These are phyloP conservation scores for Tenthredo livida DNA, from an alignment of 2,888 invertebrate species.

Conservation along the genomic window DNA sequence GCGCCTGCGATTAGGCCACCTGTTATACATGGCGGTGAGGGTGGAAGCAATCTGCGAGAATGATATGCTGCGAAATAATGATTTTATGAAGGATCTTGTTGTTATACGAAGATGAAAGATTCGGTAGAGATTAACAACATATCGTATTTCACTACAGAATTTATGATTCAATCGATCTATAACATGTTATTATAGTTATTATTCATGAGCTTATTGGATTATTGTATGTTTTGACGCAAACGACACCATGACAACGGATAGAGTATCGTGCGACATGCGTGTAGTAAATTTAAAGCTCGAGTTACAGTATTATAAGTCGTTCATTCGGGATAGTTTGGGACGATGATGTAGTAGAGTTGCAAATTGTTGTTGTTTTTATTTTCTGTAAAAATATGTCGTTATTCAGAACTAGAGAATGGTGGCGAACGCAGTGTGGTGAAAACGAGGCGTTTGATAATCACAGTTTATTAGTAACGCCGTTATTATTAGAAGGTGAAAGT, in stretches of 20 bases:
- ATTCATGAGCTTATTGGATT: neutral
- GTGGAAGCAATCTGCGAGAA: neutral
- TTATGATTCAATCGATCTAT: neutral
- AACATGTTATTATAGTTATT: neutral
- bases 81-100: neutral
- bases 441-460: constrained; percentile 82
- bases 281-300: neutral
- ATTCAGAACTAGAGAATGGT: constrained; percentile 94
- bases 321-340: neutral
- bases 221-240: constrained; percentile 12
- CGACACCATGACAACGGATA: constrained; percentile 26
- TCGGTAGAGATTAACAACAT: neutral
- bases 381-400: constrained; percentile 86
- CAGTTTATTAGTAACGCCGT: constrained; percentile 68
- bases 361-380: neutral
- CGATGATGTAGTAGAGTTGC: neutral
- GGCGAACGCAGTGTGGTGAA: constrained; percentile 87
- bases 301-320: neutral
- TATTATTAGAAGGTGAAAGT: constrained; percentile 62
- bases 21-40: neutral
- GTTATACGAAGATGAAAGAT: neutral
- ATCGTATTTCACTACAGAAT: neutral
- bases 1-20: neutral
- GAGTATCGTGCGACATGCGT: neutral
- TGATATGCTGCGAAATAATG: neutral